Base-by-base conservation (phyloP, 2,113 vertebrate species). In the Nycticryphes semicollaris region DNA sequence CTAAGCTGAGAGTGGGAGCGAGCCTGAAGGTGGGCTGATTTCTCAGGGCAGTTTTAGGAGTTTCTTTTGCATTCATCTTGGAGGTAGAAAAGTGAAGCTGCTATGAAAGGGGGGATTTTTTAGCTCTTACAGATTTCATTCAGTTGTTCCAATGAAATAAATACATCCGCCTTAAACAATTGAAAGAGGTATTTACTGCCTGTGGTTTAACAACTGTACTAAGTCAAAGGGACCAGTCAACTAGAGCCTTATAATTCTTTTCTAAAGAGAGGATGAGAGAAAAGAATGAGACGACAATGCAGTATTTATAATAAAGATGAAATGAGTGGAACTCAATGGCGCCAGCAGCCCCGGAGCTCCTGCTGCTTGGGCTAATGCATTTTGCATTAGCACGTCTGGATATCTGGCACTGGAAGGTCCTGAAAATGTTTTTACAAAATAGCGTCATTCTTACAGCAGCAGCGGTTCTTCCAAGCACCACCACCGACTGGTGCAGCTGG, bases 261-360 rank as follows among this genome's bases (percentile, higher is more conserved):
- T 96, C 92, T 90, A 93, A 97, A 96, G 92, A 92, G 89, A 95
- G 76, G 86, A 96, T 84, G 88, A 95, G 93, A 96, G 92, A 94
- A 94, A 95, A 96, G 94, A 96, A 94, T 64, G 86, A 96, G 96
- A 96, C 41, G 15, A 90, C 96, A 96, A 92, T 95, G 83, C 90
- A 92, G 96, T 96, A 95, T 96, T 97, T 97, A 96, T 97, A 97
- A 96, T 96, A 96, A 97, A 96, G 96, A 96, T 96, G 92, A 97
- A 97, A 96, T 93, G 86, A 95, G 95, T 96, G 94, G 95, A 97
- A 97, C 96, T 96, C 94, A 92, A 90, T 87, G 96, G 96, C 96
- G 95, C 96, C 96, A 96, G 95, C 94, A 96, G 84, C 96, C 92
- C 90, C 11, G 12, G 90, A 97, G 96, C 88, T 97, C 96, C 96